Evolutionary conservation across 2,888 invertebrate genomes (phyloP), one percentile per base, ranked within the genome.

Genomic region (Deilephila elpenor): DNA sequence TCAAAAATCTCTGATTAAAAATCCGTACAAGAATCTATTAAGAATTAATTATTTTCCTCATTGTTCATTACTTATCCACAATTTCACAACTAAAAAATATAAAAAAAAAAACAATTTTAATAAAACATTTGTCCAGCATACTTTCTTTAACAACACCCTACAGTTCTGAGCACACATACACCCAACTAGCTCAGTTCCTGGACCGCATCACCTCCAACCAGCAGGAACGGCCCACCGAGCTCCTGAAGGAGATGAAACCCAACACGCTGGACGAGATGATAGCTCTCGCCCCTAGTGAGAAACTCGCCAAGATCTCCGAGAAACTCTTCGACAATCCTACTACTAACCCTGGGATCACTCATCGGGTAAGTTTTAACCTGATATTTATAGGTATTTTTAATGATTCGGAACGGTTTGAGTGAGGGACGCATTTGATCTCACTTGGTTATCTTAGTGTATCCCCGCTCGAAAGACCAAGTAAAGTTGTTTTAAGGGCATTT

Each of bases 141-240:
- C 56, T 19, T 37, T 59, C 19, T 78, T 79, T 5, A 56, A 56
- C 56, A 25, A 44, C 25, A 6, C 5, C 0, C 1, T 0, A 2
- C 85, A 97, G 97, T 81, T 95, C 97, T 53, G 97, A 98, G 85
- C 97, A 98, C 91, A 96, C 97, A 78, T 98, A 98, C 88, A 95
- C 96, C 53, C 93, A 98, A 72, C 93, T 98, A 85, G 97, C 97
- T 0, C 96, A 96, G 78, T 96, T 97, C 78, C 95, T 98, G 11
- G 97, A 98, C 83, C 95, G 96, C 72, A 95, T 97, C 74, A 97
- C 97, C 8, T 95, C 95, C 0, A 92, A 92, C 74, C 89, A 88
- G 60, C 92, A 91, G 73, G 92, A 92, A 67, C 81, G 85, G 6
- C 82, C 85, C 0, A 73, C 83, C 0, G 93, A 95, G n/a, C 87